These are phyloP conservation scores for Xyrichtys novacula DNA, from an alignment of 2,797 vertebrate species.

Conservation along the genomic window DNA sequence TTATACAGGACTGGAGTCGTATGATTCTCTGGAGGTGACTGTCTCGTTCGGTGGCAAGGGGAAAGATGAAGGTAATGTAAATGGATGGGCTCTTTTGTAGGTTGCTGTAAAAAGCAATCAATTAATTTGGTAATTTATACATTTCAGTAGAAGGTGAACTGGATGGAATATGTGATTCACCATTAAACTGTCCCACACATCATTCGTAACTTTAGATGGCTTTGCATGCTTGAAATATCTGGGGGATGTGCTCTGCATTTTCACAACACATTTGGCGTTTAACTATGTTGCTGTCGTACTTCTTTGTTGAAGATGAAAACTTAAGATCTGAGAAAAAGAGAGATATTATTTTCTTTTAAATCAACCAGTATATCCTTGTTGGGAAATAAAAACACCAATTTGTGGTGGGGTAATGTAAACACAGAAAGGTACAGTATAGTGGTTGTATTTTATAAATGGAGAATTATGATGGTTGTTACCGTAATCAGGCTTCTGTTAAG, in stretches of 20 bases:
- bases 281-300: not conserved
- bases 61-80: slow-evolving; percentile 69
- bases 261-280: not conserved
- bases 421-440: too few relatives aligned
- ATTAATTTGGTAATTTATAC: slow-evolving; percentile 78
- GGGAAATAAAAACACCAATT: not conserved
- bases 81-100: slow-evolving; percentile 70
- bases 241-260: slow-evolving; percentile 8
- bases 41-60: slow-evolving; percentile 56
- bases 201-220: slow-evolving; percentile 53
- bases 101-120: slow-evolving; percentile 74
- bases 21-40: slow-evolving; percentile 76
- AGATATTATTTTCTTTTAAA: not conserved
- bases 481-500: slow-evolving; percentile 57
- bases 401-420: not conserved
- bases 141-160: slow-evolving; percentile 71
- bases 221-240: slow-evolving; percentile 18
- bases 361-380: not conserved
- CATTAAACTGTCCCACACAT: slow-evolving; percentile 68
- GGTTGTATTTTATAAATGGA: not conserved
- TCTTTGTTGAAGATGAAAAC: slow-evolving; percentile 18
- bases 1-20: slow-evolving; percentile 69
- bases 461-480: slow-evolving; percentile 16
- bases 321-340: slow-evolving; percentile 1
- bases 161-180: slow-evolving; percentile 62